phyloP scores from a whole-genome alignment of 2,888 invertebrate genomes.

The Brenthis ino region DNA sequence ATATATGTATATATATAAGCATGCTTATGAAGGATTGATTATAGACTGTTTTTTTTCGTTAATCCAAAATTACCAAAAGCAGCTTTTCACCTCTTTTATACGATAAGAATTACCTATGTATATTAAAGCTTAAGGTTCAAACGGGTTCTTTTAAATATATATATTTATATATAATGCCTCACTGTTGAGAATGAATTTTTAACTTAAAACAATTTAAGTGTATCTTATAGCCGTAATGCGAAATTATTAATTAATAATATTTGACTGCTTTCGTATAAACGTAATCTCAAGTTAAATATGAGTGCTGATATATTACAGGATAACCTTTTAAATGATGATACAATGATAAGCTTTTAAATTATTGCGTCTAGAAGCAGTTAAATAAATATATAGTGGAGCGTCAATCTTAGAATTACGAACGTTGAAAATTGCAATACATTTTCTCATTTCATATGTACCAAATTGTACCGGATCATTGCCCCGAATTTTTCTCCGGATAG shows the following conservation, averaged over 20 bases:
- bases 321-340: no score
- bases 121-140: no score
- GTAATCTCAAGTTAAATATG: slow-evolving; percentile 37
- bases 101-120: no score
- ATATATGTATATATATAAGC: no score
- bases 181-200: no score
- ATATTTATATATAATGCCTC: no score
- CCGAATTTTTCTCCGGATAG: slow-evolving; percentile 15
- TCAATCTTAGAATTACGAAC: slow-evolving; percentile 9
- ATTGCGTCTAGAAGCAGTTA: slow-evolving; percentile 74
- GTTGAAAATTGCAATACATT: background rate
- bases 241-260: slow-evolving; percentile 22
- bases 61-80: no score
- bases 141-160: no score
- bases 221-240: background rate
- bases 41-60: no score
- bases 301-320: slow-evolving; percentile 1
- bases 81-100: no score
- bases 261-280: slow-evolving; percentile 18
- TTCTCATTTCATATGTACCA: slow-evolving; percentile 32
- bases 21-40: no score
- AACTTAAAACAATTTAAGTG: no score
- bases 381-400: slow-evolving; percentile 51
- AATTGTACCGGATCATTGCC: slow-evolving; percentile 25
- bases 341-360: slow-evolving; percentile 59